phyloP scores from a whole-genome alignment of 2,113 vertebrate genomes.

The Dipodomys ordii region DNA sequence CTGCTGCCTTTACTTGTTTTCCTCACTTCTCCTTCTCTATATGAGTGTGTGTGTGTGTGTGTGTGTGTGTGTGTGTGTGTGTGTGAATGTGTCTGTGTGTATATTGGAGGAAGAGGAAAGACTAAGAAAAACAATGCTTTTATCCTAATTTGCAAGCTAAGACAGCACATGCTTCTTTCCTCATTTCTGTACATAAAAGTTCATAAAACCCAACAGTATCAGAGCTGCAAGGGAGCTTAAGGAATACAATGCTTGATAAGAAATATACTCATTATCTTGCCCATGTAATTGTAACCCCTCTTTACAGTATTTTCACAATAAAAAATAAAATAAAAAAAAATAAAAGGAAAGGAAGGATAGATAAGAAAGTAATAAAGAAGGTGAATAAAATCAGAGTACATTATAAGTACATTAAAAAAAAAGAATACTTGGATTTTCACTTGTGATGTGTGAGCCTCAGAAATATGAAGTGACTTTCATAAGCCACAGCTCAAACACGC shows the following conservation, averaged over 20 bases:
- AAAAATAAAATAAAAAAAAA: too few species aligned
- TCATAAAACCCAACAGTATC: not conserved
- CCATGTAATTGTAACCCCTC: too few species aligned
- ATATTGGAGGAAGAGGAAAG: not conserved
- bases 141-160: not conserved
- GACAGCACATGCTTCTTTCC: not conserved
- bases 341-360: too few species aligned
- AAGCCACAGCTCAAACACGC: not conserved
- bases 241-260: not conserved
- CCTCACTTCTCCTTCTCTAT: not conserved
- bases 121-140: conserved; percentile 21
- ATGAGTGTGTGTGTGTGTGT: not conserved
- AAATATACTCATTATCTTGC: too few species aligned
- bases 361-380: too few species aligned
- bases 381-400: too few species aligned
- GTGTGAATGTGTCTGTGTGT: not conserved
- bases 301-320: too few species aligned
- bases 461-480: not conserved
- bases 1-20: not conserved
- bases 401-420: too few species aligned
- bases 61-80: not conserved
- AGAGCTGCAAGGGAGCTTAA: not conserved
- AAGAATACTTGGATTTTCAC: not conserved
- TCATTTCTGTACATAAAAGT: not conserved
- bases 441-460: not conserved